phyloP scores from a whole-genome alignment of 2,113 vertebrate genomes.

The Sander lucioperca region DNA sequence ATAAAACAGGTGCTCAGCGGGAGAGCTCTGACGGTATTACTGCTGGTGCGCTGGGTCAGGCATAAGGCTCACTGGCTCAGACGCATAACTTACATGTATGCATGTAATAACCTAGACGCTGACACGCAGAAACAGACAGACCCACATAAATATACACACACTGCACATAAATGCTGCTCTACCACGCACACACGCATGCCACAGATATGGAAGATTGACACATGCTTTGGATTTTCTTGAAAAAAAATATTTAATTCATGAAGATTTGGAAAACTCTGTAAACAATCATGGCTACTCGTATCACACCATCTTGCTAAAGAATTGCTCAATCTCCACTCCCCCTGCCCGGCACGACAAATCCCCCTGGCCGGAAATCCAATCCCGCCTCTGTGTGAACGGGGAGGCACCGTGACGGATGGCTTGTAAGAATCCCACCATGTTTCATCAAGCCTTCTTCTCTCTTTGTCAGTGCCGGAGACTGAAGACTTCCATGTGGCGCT shows the following conservation, averaged over 20 bases:
- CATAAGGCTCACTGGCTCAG: slow-evolving; percentile 44
- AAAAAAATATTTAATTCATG: slow-evolving; percentile 39
- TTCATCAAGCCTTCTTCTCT: slow-evolving; percentile 65
- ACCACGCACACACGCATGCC: not conserved
- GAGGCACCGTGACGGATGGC: slow-evolving; percentile 72
- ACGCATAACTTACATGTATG: slow-evolving; percentile 60
- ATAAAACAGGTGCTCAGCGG: slow-evolving; percentile 70
- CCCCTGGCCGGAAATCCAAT: slow-evolving; percentile 70
- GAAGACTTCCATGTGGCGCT: slow-evolving; percentile 71
- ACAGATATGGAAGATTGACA: not conserved
- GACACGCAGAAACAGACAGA: slow-evolving; percentile 30
- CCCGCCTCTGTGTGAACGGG: slow-evolving; percentile 50
- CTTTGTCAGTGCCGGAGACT: slow-evolving; percentile 71
- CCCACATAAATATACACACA: not conserved
- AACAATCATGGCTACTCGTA: slow-evolving; percentile 50
- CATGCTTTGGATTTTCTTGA: slow-evolving; percentile 11
- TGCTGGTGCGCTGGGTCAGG: slow-evolving; percentile 59
- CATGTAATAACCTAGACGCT: slow-evolving; percentile 36
- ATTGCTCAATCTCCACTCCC: slow-evolving; percentile 46
- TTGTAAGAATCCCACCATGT: slow-evolving; percentile 76
- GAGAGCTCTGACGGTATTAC: slow-evolving; percentile 69
- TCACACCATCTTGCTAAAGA: slow-evolving; percentile 48
- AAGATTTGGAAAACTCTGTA: slow-evolving; percentile 35
- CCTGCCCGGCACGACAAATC: slow-evolving; percentile 54
- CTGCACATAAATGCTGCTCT: not conserved